Conservation (phyloP, 2,113 vertebrate genomes). For the Formicarius rufipectus region DNA sequence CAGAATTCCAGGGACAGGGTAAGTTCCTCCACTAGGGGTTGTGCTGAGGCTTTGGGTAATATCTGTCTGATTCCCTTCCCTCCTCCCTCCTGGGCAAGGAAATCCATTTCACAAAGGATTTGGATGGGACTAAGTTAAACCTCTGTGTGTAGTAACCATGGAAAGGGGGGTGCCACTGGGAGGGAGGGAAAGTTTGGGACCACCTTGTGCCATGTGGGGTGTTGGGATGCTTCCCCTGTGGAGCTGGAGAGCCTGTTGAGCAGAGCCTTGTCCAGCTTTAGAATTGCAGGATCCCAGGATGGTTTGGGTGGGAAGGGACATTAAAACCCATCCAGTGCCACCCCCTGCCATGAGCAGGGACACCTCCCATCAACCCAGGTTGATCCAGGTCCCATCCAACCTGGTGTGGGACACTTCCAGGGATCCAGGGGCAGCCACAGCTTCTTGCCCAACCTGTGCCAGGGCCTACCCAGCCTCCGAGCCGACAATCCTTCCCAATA, state of each 20-base stretch:
- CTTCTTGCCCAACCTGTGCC: not conserved
- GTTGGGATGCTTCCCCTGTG: too few relatives aligned
- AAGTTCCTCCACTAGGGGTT: accelerated
- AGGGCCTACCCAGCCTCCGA: not conserved
- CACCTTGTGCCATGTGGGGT: accelerated
- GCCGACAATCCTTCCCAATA: not conserved
- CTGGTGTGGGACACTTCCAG: not conserved
- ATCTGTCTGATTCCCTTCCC: not conserved
- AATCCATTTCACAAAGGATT: not conserved
- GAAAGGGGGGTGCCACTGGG: not conserved
- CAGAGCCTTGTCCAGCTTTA: not conserved
- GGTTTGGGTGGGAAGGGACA: not conserved
- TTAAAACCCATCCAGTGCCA: not conserved
- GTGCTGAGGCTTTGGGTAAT: not conserved
- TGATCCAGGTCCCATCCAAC: not conserved
- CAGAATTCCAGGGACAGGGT: not conserved
- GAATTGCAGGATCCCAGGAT: not conserved
- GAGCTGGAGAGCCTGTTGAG: not conserved
- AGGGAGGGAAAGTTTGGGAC: not conserved
- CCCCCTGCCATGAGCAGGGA: not conserved
- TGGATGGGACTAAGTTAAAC: not conserved
- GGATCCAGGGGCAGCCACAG: not conserved
- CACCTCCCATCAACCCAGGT: not conserved
- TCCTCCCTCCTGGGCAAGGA: not conserved
- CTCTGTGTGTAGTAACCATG: not conserved